These are phyloP conservation scores for Himalopsyche kuldschensis DNA, from an alignment of 2,888 invertebrate species.

Conservation along the genomic window DNA sequence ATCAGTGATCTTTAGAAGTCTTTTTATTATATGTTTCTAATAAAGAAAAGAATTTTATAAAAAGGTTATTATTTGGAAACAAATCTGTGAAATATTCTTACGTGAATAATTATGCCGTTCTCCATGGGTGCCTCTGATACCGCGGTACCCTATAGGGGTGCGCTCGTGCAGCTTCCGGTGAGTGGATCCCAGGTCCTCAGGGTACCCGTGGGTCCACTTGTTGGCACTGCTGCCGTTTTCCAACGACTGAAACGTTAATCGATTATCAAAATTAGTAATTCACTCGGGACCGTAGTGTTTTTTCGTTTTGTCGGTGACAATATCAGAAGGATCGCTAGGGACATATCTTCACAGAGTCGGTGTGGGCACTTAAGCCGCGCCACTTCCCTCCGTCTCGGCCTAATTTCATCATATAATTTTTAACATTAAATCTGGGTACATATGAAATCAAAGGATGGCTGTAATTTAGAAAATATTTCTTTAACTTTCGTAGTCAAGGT, in stretches of 20 bases:
- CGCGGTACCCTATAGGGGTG: constrained; percentile 46
- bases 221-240: constrained; percentile 7
- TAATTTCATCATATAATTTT: constrained; percentile 27
- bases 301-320: not conserved
- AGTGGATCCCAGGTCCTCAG: constrained; percentile 26
- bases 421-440: not conserved
- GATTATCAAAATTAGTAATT: not conserved
- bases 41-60: too few species aligned
- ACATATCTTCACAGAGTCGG: constrained; percentile 16
- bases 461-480: too few species aligned
- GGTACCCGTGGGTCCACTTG: constrained; percentile 17
- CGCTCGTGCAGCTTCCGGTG: constrained; percentile 34
- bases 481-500: too few species aligned
- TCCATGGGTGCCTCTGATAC: constrained; percentile 45
- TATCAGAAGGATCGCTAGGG: constrained; percentile 15
- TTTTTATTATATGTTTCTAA: too few species aligned
- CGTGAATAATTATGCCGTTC: constrained; percentile 11
- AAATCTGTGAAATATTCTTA: not conserved
- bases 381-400: constrained; percentile 31
- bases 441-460: too few species aligned
- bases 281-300: not conserved
- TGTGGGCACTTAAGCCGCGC: constrained; percentile 19
- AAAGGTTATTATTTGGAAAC: too few species aligned
- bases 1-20: too few species aligned
- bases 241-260: not conserved